Base-by-base conservation (phyloP, 2,888 invertebrate genomes). In the Nebria salina region DNA sequence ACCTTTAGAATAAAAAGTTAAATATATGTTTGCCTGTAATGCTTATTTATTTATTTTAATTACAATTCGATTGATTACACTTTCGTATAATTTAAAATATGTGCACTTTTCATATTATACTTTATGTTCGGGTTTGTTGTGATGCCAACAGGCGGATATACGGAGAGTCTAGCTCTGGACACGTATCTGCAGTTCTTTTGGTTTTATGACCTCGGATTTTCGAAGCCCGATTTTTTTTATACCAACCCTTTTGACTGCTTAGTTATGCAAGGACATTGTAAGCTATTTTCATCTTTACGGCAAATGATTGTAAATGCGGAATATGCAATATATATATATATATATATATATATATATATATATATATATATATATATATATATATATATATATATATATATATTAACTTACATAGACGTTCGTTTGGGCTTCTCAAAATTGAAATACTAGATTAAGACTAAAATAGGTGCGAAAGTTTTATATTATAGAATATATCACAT, bases 291-390 rank as follows among this genome's bases (percentile, higher is more conserved):
- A 42, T n/a, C 73, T 41, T 34, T 43, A 42, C 41, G 4, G 41
- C 15, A 8, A n/a, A 8, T 41, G 13, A 41, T 73, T 15, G 20
- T n/a, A 73, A 2, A 20, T 7, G 42, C n/a, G 25, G 72, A n/a
- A 11, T 72, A 34, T 15, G 7, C 7, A 5, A 76, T 76, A 65
- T 65, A 76, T 76, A 76, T 76, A 65, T 76, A 76, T 76, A 76
- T 76, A 76, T 65, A 65, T 76, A 76, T 76, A 76, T 76, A 76
- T 43, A 65, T 8, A n/a, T n/a, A n/a, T n/a, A n/a, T n/a, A n/a
- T n/a, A n/a, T n/a, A 76, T 15, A 76, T 76, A n/a, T n/a, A n/a
- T n/a, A n/a, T n/a, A n/a, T n/a, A n/a, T n/a, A n/a, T n/a, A n/a
- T n/a, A n/a, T n/a, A n/a, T n/a, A n/a, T n/a, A n/a, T n/a, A n/a